These are phyloP conservation scores for Dicrostonyx torquatus DNA, from an alignment of 2,797 vertebrate species.

Conservation along the genomic window DNA sequence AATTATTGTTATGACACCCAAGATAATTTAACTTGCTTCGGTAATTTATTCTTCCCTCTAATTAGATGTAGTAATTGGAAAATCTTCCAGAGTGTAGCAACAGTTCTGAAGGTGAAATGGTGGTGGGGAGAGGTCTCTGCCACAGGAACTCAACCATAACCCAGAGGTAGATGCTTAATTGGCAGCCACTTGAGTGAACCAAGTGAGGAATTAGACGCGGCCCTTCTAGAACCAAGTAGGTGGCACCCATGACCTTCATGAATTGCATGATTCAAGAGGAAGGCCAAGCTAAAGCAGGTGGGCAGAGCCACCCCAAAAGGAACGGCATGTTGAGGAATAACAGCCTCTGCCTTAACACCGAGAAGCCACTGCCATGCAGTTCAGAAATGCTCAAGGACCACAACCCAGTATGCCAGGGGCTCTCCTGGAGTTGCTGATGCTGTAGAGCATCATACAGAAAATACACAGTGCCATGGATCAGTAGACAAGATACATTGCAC, in stretches of 20 bases:
- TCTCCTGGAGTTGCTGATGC: background rate
- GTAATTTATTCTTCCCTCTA: constrained; percentile 81
- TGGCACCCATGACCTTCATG: background rate
- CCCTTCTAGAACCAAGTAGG: constrained; percentile 33
- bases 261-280: background rate
- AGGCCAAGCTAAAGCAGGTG: background rate
- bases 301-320: background rate
- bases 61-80: constrained; percentile 80
- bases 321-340: background rate
- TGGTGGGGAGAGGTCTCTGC: background rate
- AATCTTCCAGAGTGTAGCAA: constrained; percentile 77
- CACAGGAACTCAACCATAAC: background rate
- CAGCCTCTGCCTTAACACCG: background rate
- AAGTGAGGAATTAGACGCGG: background rate
- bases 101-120: constrained; percentile 74
- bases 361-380: background rate
- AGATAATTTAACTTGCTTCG: constrained; percentile 78
- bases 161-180: background rate
- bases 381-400: background rate
- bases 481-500: background rate
- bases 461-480: background rate
- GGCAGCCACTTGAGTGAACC: background rate
- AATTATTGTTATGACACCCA: constrained; percentile 81
- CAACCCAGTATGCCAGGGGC: background rate
- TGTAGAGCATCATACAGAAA: background rate